Conservation (phyloP, 2,888 invertebrate genomes). For the Chrysotoxum bicinctum region DNA sequence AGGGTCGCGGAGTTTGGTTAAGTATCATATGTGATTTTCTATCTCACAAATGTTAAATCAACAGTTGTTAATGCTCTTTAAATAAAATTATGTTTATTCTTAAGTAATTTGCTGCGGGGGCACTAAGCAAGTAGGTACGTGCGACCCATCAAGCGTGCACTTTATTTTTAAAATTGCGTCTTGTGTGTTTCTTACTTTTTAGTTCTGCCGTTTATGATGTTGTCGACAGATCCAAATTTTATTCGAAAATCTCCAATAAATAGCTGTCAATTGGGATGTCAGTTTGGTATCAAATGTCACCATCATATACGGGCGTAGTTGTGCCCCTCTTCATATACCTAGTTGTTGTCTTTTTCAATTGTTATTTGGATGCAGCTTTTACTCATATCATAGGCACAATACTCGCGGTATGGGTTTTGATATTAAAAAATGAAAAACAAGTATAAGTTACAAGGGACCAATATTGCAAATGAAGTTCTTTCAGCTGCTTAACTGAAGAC, state of each 20-base stretch:
- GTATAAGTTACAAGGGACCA: slow-evolving; percentile 20
- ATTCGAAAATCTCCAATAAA: slow-evolving; percentile 67
- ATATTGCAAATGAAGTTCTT: slow-evolving; percentile 13
- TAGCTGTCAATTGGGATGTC: slow-evolving; percentile 70
- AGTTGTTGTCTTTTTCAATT: slow-evolving; percentile 38
- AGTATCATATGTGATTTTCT: no score
- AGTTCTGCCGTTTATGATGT: slow-evolving; percentile 39
- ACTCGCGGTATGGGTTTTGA: not conserved
- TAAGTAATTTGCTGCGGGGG: no score
- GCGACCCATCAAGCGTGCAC: not conserved
- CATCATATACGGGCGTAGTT: slow-evolving; percentile 64
- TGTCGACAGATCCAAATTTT: slow-evolving; percentile 54
- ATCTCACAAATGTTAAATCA: no score
- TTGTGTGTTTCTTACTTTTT: slow-evolving; percentile 19
- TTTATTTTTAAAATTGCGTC: not conserved
- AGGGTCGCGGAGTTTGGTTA: no score
- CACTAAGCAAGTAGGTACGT: not conserved
- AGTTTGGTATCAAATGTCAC: slow-evolving; percentile 68
- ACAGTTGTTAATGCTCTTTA: no score
- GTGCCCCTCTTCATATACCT: slow-evolving; percentile 12
- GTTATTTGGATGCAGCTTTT: slow-evolving; percentile 45
- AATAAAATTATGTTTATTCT: no score
- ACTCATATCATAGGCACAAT: not conserved
- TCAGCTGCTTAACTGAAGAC: slow-evolving; percentile 12
- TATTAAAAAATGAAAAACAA: not conserved